Base-by-base conservation (phyloP, 1,140 invertebrate species). In the Aphaenogaster ashmeadi region DNA sequence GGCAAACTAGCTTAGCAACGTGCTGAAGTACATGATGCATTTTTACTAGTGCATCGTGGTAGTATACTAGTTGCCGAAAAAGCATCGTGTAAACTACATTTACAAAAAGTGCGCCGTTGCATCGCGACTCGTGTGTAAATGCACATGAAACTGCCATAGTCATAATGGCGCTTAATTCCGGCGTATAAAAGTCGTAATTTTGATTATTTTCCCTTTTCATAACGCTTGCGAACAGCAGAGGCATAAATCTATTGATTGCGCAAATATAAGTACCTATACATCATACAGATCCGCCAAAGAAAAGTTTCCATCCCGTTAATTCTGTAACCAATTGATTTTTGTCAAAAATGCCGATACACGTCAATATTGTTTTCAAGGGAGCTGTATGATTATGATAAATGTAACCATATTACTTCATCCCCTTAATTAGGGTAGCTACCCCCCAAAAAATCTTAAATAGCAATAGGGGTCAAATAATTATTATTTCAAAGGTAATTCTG, bases 111-210 rank as follows among this genome's bases (percentile, higher is more conserved):
- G 9, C 56, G n/a, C 6, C 13, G 36, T 60, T 60, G 4, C 54
- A 77, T 60, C 54, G 27, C 41, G 8, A 36, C 21, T 60, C 3
- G 15, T 58, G 75, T 83, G 71, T 62, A 89, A 88, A 85, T 86
- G 80, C 74, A 80, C 67, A 33, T 50, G n/a, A 9, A 52, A 56
- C 21, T 36, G 18, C 27, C 9, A 41, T 72, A 52, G 66, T 3
- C 56, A 60, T 75, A 80, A 91, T 62, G 36, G 41, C 47, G 36
- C 62, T 88, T 88, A 74, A 83, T 89, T 78, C 33, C 41, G 21
- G 78, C 33, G 33, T 69, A 27, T 27, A 74, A 81, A 66, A 72
- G 56, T 62, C 21, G 52, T 60, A 64, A 79, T 80, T 66, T 50
- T 50, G 11, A 2, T 52, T 3, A 50, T 66, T 50, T n/a, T 47